A percentile compares a stretch with the other conserved stretches of the same genome.
These are phyloP conservation scores for Steatornis caripensis DNA, from an alignment of 2,113 vertebrate genomes.

Conservation along the genomic window DNA sequence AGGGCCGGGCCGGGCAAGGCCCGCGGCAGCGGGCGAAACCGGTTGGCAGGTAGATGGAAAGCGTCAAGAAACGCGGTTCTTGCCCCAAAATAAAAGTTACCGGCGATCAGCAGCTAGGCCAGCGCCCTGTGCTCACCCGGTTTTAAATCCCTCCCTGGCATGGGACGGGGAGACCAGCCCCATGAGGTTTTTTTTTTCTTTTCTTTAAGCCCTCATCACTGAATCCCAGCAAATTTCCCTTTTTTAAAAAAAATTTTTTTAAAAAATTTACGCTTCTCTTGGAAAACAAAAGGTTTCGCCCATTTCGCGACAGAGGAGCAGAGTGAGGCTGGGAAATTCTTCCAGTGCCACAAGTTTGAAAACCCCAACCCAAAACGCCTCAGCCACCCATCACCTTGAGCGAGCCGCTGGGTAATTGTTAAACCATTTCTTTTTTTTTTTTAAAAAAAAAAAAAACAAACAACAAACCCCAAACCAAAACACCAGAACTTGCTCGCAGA, in stretches of 20 bases:
- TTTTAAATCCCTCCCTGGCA: neutral
- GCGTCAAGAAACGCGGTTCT: rapidly evolving
- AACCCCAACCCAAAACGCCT: neutral
- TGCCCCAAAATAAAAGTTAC: neutral
- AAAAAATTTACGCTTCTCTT: neutral
- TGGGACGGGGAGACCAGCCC: neutral
- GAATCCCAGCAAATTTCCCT: neutral
- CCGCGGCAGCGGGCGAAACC: neutral
- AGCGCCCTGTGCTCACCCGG: rapidly evolving
- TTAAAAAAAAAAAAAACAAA: too few species aligned
- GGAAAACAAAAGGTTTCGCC: neutral
- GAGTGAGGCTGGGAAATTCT: neutral
- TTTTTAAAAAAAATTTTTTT: neutral
- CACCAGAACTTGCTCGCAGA: neutral
- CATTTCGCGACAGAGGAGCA: neutral
- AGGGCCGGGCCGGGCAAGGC: neutral
- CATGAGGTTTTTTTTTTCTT: neutral
- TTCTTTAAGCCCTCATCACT: neutral
- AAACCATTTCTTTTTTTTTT: neutral
- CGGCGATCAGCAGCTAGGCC: neutral
- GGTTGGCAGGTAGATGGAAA: neutral
- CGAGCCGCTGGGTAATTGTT: neutral
- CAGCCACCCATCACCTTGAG: neutral
- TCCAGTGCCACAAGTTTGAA: conserved; percentile 1
- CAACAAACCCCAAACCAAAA: neutral